Conservation (phyloP, 2,113 vertebrate genomes). For the Chrysochloris asiatica region DNA sequence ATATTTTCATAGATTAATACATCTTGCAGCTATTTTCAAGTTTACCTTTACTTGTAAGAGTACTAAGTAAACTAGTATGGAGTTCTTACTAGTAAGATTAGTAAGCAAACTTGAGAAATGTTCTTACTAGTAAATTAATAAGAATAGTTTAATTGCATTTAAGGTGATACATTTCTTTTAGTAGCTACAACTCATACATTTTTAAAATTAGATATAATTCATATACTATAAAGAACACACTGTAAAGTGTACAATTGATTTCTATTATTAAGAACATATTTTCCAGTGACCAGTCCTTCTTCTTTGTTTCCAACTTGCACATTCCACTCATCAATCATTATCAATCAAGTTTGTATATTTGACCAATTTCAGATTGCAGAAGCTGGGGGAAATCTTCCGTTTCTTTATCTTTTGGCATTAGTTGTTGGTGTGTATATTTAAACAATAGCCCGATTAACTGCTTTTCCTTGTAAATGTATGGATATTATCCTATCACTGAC, state of each 20-base stretch:
- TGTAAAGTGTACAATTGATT: background rate
- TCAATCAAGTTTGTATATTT: too few relatives aligned
- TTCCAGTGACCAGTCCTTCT: too few relatives aligned
- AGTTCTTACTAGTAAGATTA: background rate
- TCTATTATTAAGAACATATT: too few relatives aligned
- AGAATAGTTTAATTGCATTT: background rate
- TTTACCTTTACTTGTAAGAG: background rate
- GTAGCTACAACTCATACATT: background rate
- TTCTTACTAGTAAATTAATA: background rate
- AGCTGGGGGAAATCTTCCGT: too few relatives aligned
- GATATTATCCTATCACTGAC: too few relatives aligned
- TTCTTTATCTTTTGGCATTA: too few relatives aligned
- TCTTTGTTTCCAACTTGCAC: too few relatives aligned
- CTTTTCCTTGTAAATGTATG: too few relatives aligned
- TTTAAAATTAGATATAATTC: background rate
- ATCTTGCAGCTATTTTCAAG: constrained; percentile 24
- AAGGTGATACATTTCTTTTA: background rate
- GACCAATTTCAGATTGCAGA: too few relatives aligned
- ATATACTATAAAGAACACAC: background rate
- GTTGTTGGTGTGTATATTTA: too few relatives aligned
- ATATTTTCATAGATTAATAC: background rate
- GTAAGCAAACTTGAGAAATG: background rate
- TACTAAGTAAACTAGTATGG: background rate
- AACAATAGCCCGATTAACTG: too few relatives aligned
- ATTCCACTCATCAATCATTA: too few relatives aligned